Conservation (phyloP, 2,797 vertebrate genomes). For the Cynodonichthys magdalenae region DNA sequence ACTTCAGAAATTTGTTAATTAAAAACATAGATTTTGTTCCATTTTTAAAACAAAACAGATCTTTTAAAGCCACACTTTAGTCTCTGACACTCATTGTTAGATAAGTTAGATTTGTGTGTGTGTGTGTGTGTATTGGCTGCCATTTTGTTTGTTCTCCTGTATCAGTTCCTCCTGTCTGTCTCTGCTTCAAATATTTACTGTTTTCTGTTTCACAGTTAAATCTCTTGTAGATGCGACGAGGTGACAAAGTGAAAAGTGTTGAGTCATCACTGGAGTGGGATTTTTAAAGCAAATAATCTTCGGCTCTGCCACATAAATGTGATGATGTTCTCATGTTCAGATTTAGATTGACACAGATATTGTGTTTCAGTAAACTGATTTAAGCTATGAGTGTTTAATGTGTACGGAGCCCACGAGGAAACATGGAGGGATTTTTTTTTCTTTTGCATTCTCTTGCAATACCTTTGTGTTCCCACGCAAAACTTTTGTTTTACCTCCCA, state of each 20-base stretch:
- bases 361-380: not conserved
- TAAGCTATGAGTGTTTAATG: not conserved
- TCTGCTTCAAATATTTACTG: not conserved
- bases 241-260: not conserved
- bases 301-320: not conserved
- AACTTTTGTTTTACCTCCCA: no score
- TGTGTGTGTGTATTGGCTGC: constrained; percentile 23
- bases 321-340: not conserved
- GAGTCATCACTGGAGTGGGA: not conserved
- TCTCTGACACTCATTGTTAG: constrained; percentile 18
- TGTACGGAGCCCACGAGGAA: no score
- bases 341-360: not conserved
- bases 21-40: not conserved
- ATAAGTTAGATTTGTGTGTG: not conserved
- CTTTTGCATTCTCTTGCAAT: no score
- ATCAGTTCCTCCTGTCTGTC: not conserved
- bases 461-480: no score
- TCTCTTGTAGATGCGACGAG: not conserved
- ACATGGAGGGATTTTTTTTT: no score
- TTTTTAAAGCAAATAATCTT: not conserved
- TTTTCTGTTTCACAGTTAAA: not conserved
- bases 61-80: not conserved
- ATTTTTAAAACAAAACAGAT: not conserved
- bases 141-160: constrained; percentile 47
- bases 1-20: not conserved